These are phyloP conservation scores for Barbus barbus DNA, from an alignment of 2,113 vertebrate species.

Conservation along the genomic window DNA sequence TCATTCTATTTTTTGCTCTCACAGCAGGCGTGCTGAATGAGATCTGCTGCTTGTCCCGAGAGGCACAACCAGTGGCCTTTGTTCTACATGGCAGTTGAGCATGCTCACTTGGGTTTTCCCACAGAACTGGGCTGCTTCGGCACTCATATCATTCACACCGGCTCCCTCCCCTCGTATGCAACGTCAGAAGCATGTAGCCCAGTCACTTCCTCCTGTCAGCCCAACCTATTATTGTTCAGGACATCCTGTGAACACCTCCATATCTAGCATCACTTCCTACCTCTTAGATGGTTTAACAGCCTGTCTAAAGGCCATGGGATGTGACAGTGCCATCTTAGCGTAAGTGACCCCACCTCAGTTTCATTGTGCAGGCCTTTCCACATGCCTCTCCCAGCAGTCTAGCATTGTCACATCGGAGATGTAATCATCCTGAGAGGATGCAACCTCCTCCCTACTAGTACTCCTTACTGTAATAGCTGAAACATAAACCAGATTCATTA, in stretches of 20 bases:
- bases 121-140: slow-evolving; percentile 57
- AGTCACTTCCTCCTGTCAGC: slow-evolving; percentile 32
- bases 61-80: slow-evolving; percentile 59
- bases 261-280: slow-evolving; percentile 45
- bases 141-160: neutral
- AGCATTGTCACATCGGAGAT: slow-evolving; percentile 61
- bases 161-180: slow-evolving; percentile 54
- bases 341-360: slow-evolving; percentile 47
- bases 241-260: slow-evolving; percentile 47
- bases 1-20: slow-evolving; percentile 52
- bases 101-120: slow-evolving; percentile 71
- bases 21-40: slow-evolving; percentile 55
- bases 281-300: slow-evolving; percentile 43
- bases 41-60: slow-evolving; percentile 56
- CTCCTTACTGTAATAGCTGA: slow-evolving; percentile 50
- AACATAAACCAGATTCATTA: slow-evolving; percentile 5
- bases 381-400: no score
- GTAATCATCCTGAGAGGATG: slow-evolving; percentile 21
- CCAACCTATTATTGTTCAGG: slow-evolving; percentile 34
- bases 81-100: slow-evolving; percentile 70
- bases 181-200: slow-evolving; percentile 59
- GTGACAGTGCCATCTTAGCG: slow-evolving; percentile 33
- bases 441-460: slow-evolving; percentile 38
- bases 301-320: slow-evolving; percentile 58
- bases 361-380: slow-evolving; percentile 45